Percentiles rank a stretch among this genome's conserved stretches.
Evolutionary conservation across 2,113 vertebrate genomes (phyloP).

Genomic region (Vidua chalybeata): DNA sequence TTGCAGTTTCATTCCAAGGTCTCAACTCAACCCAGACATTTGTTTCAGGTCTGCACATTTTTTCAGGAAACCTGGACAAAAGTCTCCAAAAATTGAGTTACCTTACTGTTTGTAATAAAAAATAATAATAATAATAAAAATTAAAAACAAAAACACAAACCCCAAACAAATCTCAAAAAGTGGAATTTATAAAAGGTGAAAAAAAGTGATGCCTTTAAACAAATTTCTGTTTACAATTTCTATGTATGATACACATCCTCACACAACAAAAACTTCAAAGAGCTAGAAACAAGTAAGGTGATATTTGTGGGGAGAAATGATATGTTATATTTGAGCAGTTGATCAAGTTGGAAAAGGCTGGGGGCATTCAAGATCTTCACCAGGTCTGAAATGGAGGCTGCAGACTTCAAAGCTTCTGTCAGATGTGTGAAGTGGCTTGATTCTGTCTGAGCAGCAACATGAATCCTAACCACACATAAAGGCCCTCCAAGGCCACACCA

Average conservation of each 20-base stretch:
- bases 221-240: neutral
- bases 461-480: neutral
- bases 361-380: neutral
- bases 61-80: neutral
- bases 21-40: conserved; percentile 41
- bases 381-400: neutral
- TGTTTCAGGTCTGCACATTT: neutral
- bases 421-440: neutral
- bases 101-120: neutral
- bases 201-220: neutral
- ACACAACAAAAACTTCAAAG: neutral
- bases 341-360: neutral
- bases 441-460: neutral
- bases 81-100: neutral
- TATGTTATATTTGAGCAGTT: neutral
- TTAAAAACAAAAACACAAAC: neutral
- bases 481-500: neutral
- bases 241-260: neutral
- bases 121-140: neutral
- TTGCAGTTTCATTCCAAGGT: conserved; percentile 20
- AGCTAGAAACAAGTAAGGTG: neutral
- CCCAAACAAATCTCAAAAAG: neutral
- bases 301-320: neutral
- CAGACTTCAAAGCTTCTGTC: neutral
- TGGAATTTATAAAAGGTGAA: neutral